Conservation (phyloP, 2,113 vertebrate species). For the Gnathonemus echidnorhynchus region DNA sequence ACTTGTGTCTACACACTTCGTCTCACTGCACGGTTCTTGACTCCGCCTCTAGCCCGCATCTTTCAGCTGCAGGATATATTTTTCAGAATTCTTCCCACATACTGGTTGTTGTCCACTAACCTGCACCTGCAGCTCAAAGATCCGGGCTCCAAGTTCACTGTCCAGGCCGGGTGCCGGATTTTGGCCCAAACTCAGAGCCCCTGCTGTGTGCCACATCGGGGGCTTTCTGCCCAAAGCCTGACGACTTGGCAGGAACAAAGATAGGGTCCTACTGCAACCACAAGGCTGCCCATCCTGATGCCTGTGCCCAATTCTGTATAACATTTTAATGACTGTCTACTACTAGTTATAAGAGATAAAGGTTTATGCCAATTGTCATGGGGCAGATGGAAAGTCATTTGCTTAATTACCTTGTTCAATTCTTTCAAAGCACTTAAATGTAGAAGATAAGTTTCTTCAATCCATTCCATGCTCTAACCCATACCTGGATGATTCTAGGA, state of each 20-base stretch:
- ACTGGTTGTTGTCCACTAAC: neutral
- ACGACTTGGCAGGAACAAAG: neutral
- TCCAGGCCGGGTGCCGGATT: neutral
- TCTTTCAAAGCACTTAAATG: neutral
- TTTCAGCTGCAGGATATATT: neutral
- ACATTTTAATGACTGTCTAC: neutral
- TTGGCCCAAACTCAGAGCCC: neutral
- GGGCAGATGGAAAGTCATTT: neutral
- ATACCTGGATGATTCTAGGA: neutral
- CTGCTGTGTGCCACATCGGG: neutral
- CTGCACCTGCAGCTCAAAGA: neutral
- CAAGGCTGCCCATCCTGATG: neutral
- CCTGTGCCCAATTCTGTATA: neutral
- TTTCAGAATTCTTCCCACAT: neutral
- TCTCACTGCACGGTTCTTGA: neutral
- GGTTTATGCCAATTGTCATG: neutral
- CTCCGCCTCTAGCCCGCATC: neutral
- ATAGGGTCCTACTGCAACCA: neutral
- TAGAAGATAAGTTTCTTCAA: neutral
- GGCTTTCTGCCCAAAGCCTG: neutral
- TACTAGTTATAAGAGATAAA: neutral
- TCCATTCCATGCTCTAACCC: neutral
- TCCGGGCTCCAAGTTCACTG: neutral
- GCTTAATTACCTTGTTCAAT: neutral
- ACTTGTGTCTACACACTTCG: neutral